Percentiles rank a stretch among this genome's conserved stretches.
phyloP scores from a whole-genome alignment of 2,113 vertebrate species.

The Chinchilla lanigera region DNA sequence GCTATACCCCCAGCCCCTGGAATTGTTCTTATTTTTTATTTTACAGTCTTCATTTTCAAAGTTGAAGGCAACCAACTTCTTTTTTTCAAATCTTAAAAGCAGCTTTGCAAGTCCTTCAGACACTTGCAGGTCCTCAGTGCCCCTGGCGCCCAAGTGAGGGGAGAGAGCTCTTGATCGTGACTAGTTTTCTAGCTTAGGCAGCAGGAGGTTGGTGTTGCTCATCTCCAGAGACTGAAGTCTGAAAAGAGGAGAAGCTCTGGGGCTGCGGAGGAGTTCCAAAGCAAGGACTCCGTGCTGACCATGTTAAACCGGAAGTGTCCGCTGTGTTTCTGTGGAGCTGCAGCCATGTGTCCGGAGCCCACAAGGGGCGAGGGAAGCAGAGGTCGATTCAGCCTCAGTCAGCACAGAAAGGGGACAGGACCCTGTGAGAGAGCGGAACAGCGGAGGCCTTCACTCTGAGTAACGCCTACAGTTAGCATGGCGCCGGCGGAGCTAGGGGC shows the following conservation, averaged over 20 bases:
- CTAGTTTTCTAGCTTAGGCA: not conserved
- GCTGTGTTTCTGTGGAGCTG: not conserved
- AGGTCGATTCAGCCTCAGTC: not conserved
- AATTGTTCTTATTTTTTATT: slow-evolving; percentile 43
- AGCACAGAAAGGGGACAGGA: not conserved
- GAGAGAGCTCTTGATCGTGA: not conserved
- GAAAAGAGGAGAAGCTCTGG: not conserved
- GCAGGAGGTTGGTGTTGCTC: not conserved
- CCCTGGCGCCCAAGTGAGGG: not conserved
- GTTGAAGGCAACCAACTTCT: not conserved
- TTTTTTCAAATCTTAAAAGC: not conserved
- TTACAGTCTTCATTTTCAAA: slow-evolving; percentile 35
- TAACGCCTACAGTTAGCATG: not conserved
- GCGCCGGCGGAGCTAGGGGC: not conserved
- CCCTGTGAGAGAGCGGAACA: not conserved
- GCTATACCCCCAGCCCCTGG: not conserved
- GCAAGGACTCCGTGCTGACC: not conserved
- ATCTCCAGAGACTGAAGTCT: slow-evolving; percentile 33
- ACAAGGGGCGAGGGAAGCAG: not conserved
- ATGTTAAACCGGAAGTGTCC: not conserved
- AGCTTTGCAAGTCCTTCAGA: not conserved
- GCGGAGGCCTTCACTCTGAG: not conserved
- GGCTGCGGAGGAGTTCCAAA: not conserved
- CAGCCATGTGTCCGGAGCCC: not conserved
- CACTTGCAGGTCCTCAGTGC: not conserved